phyloP scores from a whole-genome alignment of 2,888 invertebrate genomes.

The Matsumyia berberina region DNA sequence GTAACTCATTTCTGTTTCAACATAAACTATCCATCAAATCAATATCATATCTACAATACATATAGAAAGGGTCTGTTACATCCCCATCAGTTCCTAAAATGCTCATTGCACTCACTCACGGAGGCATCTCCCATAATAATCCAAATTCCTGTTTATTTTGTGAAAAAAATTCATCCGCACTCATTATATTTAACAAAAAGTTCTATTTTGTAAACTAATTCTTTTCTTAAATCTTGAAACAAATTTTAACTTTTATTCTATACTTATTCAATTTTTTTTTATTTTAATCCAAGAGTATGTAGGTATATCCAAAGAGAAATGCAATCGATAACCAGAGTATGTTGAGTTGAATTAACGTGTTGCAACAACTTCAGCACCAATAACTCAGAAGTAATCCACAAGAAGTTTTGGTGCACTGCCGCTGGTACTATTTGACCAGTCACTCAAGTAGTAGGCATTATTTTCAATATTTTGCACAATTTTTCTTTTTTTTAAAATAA shows the following conservation, averaged over 20 bases:
- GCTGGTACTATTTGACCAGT: slow-evolving; percentile 58
- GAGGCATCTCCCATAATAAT: neutral
- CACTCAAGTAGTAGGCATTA: slow-evolving; percentile 7
- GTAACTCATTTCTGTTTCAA: too few relatives aligned
- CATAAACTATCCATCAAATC: too few relatives aligned
- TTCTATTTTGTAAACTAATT: too few relatives aligned
- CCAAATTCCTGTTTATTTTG: neutral
- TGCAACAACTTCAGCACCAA: slow-evolving; percentile 44
- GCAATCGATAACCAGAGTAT: slow-evolving; percentile 33
- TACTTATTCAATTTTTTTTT: slow-evolving; percentile 51
- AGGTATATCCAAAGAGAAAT: slow-evolving; percentile 50
- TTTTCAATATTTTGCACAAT: slow-evolving; percentile 1
- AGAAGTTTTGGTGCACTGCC: slow-evolving; percentile 57
- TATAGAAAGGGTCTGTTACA: too few relatives aligned
- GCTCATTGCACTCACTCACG: too few relatives aligned
- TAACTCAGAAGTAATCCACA: slow-evolving; percentile 65
- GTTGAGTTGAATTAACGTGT: slow-evolving; percentile 41
- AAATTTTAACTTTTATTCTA: slow-evolving; percentile 1
- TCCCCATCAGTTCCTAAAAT: too few relatives aligned
- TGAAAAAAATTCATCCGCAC: too few relatives aligned
- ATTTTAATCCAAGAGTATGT: slow-evolving; percentile 59
- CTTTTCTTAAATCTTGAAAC: neutral
- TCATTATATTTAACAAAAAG: too few relatives aligned
- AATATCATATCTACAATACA: too few relatives aligned
- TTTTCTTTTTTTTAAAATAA: neutral